phyloP scores from a whole-genome alignment of 2,797 vertebrate species.

The Nasua narica region DNA sequence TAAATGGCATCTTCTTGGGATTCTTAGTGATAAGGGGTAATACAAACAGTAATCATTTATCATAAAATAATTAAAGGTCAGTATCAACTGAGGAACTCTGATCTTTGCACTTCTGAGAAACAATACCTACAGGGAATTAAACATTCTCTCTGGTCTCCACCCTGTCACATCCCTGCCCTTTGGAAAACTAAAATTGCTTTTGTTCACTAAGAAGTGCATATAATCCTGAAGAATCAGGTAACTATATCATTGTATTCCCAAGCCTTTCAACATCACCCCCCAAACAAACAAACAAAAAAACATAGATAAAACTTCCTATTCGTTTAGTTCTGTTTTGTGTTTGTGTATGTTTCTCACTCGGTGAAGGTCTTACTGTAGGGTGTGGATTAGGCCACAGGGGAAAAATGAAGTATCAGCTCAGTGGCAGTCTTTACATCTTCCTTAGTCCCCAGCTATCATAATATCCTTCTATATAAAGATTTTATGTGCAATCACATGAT shows the following conservation, averaged over 20 bases:
- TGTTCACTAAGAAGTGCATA: background rate
- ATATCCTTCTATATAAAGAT: background rate
- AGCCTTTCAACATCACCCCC: background rate
- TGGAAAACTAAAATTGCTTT: background rate
- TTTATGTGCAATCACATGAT: background rate
- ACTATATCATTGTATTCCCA: background rate
- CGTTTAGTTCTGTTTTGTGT: background rate
- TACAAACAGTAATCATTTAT: background rate
- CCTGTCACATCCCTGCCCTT: background rate
- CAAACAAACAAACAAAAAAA: background rate
- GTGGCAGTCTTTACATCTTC: background rate
- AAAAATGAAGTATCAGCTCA: background rate
- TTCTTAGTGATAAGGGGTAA: background rate
- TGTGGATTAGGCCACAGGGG: background rate
- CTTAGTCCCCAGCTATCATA: background rate
- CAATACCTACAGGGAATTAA: background rate
- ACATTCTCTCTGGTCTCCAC: background rate
- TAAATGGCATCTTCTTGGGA: background rate
- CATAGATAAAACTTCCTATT: background rate
- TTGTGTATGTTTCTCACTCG: background rate
- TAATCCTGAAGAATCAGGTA: background rate
- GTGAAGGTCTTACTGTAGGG: background rate
- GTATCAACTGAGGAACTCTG: background rate
- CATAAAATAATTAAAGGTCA: background rate
- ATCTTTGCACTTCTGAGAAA: background rate